These are phyloP conservation scores for Anthopleura xanthogrammica DNA, from an alignment of 92 coral and sea anemone genomes.

Conservation along the genomic window DNA sequence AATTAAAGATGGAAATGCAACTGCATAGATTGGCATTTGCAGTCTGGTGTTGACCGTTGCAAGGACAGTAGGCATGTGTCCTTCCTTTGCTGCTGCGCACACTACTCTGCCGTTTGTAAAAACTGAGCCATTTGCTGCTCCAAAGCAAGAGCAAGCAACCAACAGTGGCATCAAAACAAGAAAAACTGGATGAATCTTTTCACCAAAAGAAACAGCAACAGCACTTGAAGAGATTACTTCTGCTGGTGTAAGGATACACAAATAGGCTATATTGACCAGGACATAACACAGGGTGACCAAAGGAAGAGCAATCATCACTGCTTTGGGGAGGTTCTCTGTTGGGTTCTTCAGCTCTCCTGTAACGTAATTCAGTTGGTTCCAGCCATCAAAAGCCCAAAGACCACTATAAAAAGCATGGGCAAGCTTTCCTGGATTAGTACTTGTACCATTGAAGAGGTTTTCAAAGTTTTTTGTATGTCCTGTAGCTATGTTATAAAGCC, in stretches of 20 bases:
- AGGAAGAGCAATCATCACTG: constrained; percentile 68
- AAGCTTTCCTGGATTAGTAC: constrained; percentile 59
- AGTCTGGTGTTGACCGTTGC: constrained; percentile 52
- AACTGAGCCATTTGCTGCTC: constrained; percentile 85
- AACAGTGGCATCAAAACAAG: constrained; percentile 69
- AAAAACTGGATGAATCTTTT: constrained; percentile 60
- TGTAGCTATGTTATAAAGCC: constrained; percentile 34
- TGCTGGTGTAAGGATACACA: constrained; percentile 69
- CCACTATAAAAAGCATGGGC: constrained; percentile 84
- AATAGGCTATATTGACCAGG: constrained; percentile 69
- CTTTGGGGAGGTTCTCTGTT: constrained; percentile 68
- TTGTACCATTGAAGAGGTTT: constrained; percentile 69
- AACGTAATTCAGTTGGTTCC: constrained; percentile 81
- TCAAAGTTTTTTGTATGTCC: constrained; percentile 65
- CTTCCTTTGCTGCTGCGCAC: constrained; percentile 79
- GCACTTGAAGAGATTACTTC: constrained; percentile 73
- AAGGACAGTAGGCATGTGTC: constrained; percentile 78
- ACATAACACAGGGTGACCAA: constrained; percentile 78
- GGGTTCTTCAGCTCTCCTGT: constrained; percentile 83
- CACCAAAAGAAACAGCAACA: constrained; percentile 77
- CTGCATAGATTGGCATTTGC: constrained; percentile 81
- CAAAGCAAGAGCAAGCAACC: constrained; percentile 87
- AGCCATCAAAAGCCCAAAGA: constrained; percentile 88
- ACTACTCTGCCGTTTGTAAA: constrained; percentile 85
- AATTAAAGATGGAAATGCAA: constrained; percentile 80